Base-by-base conservation (phyloP, 1,140 invertebrate genomes). In the Brachystomella parvula region DNA sequence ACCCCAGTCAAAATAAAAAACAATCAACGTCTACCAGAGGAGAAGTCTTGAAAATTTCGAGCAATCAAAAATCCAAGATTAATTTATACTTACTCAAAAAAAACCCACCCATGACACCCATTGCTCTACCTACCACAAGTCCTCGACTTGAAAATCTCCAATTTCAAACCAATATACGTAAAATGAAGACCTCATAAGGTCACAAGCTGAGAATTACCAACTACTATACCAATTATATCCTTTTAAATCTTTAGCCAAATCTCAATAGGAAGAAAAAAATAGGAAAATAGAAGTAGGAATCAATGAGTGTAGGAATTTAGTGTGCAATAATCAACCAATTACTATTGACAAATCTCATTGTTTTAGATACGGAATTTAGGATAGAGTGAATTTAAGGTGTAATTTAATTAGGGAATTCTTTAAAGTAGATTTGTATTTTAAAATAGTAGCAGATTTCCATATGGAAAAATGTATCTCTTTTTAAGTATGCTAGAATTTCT, bases 121-220 rank as follows among this genome's bases (percentile, higher is more conserved):
- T 53, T 53, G 6, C 24, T 17, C 49, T 24, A 53, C 19, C 35
- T 9, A 6, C 35, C 6, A 53, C 9, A 24, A 53, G 19, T 39
- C 19, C 35, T 24, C 49, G 15, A 15, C 12, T 17, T 3, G 12
- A 24, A 24, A 24, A 53, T 17, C 47, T 33, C 24, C 29, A 63
- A 28, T 31, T 15, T 12, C 30, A 31, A 71, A 71, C 70, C 64
- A 66, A 71, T 71, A 71, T 71, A 71, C 70, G 70, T 71, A 71
- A 63, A 64, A 56, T 63, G 39, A 49, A 66, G 70, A 71, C 69
- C 66, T 71, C 70, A 71, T 63, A 53, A 67, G 39, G 24, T 53
- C n/a, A n/a, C n/a, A n/a, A n/a, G n/a, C n/a, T n/a, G n/a, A n/a
- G n/a, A n/a, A n/a, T n/a, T n/a, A n/a, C n/a, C n/a, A n/a, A n/a